Percentiles rank a stretch among this genome's conserved stretches.
These are phyloP conservation scores for Drosophila erecta DNA, from an alignment of 1,140 invertebrate species.

Conservation along the genomic window DNA sequence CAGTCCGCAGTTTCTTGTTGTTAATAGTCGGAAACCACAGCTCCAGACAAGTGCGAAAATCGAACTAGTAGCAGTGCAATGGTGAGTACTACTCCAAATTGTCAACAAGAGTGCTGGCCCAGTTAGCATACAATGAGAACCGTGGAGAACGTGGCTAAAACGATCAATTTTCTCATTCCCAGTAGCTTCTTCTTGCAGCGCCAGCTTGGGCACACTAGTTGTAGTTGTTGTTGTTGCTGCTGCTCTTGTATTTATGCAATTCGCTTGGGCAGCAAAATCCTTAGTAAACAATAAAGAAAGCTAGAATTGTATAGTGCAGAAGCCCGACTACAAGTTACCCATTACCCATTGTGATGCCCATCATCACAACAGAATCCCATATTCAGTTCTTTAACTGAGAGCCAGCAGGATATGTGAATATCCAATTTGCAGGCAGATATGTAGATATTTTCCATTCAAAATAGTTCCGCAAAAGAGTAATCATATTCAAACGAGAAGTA, in stretches of 20 bases:
- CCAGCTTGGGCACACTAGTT: slow-evolving; percentile 60
- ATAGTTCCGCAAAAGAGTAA: no score
- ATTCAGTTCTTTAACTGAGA: no score
- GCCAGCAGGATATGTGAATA: no score
- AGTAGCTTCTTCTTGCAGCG: slow-evolving; percentile 54
- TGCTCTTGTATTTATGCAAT: slow-evolving; percentile 75
- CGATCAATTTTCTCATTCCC: slow-evolving; percentile 25
- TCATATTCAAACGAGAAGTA: no score
- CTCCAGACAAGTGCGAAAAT: slow-evolving; percentile 55
- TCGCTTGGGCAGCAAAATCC: slow-evolving; percentile 18
- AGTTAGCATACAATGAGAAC: not conserved
- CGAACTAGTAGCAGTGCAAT: slow-evolving; percentile 46
- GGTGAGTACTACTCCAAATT: slow-evolving; percentile 38
- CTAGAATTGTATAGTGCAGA: not conserved
- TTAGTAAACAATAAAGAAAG: slow-evolving; percentile 4
- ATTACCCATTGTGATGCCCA: not conserved
- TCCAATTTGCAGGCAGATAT: no score
- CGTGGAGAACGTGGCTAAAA: slow-evolving; percentile 10
- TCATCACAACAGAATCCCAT: no score
- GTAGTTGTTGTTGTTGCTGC: slow-evolving; percentile 38
- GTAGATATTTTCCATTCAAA: no score
- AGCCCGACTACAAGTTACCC: not conserved
- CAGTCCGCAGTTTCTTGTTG: slow-evolving; percentile 12
- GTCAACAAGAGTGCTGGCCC: no score
- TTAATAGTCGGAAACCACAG: no score